phyloP scores from a whole-genome alignment of 2,113 vertebrate genomes.

The Pantherophis guttatus region DNA sequence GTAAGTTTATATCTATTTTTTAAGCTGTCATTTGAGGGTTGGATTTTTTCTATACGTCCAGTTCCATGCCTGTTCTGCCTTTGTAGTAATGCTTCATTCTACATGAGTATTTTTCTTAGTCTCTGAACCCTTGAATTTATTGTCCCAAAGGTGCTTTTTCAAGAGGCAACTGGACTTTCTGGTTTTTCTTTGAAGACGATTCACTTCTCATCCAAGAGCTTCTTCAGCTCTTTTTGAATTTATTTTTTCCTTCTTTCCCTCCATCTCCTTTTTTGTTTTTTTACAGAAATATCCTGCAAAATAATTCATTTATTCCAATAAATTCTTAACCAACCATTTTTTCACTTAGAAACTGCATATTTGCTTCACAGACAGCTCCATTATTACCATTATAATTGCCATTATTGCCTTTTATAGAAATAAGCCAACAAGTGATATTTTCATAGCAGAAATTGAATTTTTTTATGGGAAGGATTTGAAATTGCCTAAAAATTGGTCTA shows the following conservation, averaged over 20 bases:
- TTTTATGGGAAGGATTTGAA: constrained; percentile 16
- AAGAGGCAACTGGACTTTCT: too few relatives aligned
- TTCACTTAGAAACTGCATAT: not conserved
- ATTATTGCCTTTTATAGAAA: constrained; percentile 22
- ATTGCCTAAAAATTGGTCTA: not conserved
- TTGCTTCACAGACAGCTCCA: not conserved
- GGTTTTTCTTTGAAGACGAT: too few relatives aligned
- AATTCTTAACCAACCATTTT: not conserved
- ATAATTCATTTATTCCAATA: not conserved
- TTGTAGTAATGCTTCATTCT: not conserved
- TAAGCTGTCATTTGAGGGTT: not conserved
- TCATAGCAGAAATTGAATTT: not conserved
- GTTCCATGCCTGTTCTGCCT: not conserved
- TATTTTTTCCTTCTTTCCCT: not conserved
- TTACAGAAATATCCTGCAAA: not conserved
- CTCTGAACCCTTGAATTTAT: not conserved
- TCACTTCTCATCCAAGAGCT: too few relatives aligned
- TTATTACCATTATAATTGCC: not conserved
- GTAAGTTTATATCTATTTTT: not conserved
- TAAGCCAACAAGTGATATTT: constrained; percentile 45
- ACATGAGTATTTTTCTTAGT: not conserved
- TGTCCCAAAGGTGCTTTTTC: too few relatives aligned
- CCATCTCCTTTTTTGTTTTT: not conserved
- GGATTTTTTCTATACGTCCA: not conserved
- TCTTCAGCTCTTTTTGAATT: too few relatives aligned